Conservation (phyloP, 2,113 vertebrate species). For the Narcine bancroftii region DNA sequence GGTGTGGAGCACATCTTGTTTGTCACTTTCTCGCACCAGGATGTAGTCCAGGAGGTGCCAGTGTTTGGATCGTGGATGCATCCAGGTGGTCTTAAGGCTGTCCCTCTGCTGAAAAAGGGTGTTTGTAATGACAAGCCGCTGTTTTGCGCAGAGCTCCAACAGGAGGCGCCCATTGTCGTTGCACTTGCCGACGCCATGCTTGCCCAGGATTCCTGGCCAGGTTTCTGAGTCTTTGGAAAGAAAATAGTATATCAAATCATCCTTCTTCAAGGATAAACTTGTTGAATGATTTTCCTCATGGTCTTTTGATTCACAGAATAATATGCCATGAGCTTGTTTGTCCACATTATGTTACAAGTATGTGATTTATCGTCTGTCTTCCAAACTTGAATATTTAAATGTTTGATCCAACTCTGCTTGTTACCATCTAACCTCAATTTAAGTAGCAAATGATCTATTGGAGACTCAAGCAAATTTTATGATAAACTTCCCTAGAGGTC, state of each 20-base stretch:
- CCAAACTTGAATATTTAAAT: not conserved
- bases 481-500: not conserved
- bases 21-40: too few species aligned
- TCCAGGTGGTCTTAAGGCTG: too few species aligned
- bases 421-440: not conserved
- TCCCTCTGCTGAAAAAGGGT: too few species aligned
- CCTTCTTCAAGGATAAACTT: not conserved
- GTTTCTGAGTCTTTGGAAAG: too few species aligned
- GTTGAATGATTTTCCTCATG: not conserved
- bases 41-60: too few species aligned
- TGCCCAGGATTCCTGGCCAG: too few species aligned
- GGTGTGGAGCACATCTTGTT: too few species aligned
- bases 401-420: not conserved
- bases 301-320: not conserved
- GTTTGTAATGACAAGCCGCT: too few species aligned
- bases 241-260: not conserved
- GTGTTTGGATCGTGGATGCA: too few species aligned
- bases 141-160: too few species aligned
- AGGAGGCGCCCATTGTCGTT: too few species aligned
- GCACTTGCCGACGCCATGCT: too few species aligned
- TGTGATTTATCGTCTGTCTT: not conserved
- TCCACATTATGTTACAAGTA: not conserved
- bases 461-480: not conserved
- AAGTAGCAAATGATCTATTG: not conserved
- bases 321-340: not conserved